Conservation (phyloP, 2,113 vertebrate genomes). For the Menidia beryllina region DNA sequence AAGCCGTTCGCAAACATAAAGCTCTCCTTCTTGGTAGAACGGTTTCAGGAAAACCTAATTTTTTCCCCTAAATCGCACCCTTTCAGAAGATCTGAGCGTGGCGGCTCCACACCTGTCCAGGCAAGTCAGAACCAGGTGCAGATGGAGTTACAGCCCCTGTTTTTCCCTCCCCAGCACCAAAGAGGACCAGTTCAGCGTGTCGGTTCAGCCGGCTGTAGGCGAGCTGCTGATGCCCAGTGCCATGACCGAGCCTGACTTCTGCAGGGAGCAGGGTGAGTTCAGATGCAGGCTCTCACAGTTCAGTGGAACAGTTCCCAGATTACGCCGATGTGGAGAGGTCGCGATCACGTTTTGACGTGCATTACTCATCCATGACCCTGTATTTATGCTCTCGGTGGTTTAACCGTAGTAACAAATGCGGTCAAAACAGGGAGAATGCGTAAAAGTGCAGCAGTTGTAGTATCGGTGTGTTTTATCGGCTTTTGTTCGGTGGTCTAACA, state of each 20-base stretch:
- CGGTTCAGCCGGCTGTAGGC: constrained; percentile 91
- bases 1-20: too few relatives aligned
- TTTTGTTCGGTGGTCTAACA: background rate
- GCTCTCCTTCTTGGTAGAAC: too few relatives aligned
- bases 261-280: constrained; percentile 90
- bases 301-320: too few relatives aligned
- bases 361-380: background rate
- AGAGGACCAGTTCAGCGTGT: constrained; percentile 90
- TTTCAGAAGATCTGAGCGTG: too few relatives aligned
- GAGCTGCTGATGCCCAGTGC: constrained; percentile 91
- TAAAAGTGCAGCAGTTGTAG: background rate
- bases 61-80: too few relatives aligned
- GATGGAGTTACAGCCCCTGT: background rate
- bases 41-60: too few relatives aligned
- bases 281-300: too few relatives aligned
- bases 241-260: constrained; percentile 92
- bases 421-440: background rate
- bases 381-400: background rate
- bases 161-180: constrained; percentile 86
- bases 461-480: background rate
- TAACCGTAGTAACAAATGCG: background rate
- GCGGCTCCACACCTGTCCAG: too few relatives aligned
- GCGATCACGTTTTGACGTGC: background rate
- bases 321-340: too few relatives aligned
- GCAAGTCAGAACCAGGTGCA: too few relatives aligned